Conservation (phyloP, 2,888 invertebrate genomes). For the Hydriomena furcata region DNA sequence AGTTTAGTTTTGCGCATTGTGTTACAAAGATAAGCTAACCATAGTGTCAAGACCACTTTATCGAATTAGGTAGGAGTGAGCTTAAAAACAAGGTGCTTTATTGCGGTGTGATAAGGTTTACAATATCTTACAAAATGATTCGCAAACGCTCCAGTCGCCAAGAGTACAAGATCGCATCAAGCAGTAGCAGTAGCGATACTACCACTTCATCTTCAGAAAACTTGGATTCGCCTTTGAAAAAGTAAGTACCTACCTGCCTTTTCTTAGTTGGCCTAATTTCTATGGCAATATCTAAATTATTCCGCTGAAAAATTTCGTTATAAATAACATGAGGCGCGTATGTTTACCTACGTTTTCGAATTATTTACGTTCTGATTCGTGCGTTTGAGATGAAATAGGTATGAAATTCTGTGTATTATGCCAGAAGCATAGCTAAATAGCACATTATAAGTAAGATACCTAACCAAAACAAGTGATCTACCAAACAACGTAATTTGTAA, state of each 20-base stretch:
- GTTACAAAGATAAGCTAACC: background rate
- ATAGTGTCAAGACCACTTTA: background rate
- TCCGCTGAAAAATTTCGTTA: background rate
- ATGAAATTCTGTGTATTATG: too few relatives aligned
- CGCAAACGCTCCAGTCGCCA: conserved; percentile 63
- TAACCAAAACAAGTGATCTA: too few relatives aligned
- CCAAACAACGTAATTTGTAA: too few relatives aligned
- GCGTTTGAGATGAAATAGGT: too few relatives aligned
- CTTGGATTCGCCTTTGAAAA: conserved; percentile 64
- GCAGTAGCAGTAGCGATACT: conserved; percentile 64
- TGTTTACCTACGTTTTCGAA: conserved; percentile 11
- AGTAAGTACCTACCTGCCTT: conserved; percentile 46
- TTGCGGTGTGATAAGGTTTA: too few relatives aligned
- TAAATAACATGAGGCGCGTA: conserved; percentile 1
- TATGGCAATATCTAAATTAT: too few relatives aligned
- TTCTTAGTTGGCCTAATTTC: too few relatives aligned
- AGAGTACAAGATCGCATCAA: conserved; percentile 56
- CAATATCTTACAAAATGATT: conserved; percentile 37
- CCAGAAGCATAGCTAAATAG: too few relatives aligned
- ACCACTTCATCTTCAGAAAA: conserved; percentile 61
- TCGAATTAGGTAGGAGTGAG: background rate
- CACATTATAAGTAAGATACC: too few relatives aligned
- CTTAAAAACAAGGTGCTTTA: too few relatives aligned
- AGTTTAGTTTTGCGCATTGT: background rate
- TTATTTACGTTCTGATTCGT: conserved; percentile 11